phyloP scores from a whole-genome alignment of 2,113 vertebrate species.

The Cricetomys ansorgei region DNA sequence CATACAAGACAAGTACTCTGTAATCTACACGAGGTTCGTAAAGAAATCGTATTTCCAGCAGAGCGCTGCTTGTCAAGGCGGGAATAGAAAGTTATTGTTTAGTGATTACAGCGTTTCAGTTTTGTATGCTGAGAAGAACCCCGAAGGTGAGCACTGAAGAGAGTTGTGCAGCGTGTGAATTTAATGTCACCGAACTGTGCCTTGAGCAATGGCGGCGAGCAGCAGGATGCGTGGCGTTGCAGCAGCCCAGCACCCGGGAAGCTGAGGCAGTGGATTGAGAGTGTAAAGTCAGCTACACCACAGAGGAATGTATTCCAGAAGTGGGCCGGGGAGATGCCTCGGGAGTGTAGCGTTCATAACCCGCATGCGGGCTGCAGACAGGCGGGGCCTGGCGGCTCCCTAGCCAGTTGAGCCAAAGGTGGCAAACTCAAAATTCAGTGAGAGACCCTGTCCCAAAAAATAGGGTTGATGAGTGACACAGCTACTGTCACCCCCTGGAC shows the following conservation, averaged over 20 bases:
- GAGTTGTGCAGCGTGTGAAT: neutral
- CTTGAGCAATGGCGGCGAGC: neutral
- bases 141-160: neutral
- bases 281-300: neutral
- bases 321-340: neutral
- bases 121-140: neutral
- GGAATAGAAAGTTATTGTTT: neutral
- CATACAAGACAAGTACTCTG: conserved; percentile 12
- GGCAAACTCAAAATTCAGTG: neutral
- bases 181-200: neutral
- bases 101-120: neutral
- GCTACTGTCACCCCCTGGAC: neutral
- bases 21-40: neutral
- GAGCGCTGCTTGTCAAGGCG: neutral
- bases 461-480: neutral
- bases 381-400: neutral
- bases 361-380: neutral
- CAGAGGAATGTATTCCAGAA: neutral
- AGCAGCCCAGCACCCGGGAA: too few species aligned
- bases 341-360: neutral
- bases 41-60: neutral
- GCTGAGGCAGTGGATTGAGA: too few species aligned
- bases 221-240: neutral
- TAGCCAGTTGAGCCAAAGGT: neutral
- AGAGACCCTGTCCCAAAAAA: neutral